These are phyloP conservation scores for Brachystomella parvula DNA, from an alignment of 1,140 invertebrate species.

Conservation along the genomic window DNA sequence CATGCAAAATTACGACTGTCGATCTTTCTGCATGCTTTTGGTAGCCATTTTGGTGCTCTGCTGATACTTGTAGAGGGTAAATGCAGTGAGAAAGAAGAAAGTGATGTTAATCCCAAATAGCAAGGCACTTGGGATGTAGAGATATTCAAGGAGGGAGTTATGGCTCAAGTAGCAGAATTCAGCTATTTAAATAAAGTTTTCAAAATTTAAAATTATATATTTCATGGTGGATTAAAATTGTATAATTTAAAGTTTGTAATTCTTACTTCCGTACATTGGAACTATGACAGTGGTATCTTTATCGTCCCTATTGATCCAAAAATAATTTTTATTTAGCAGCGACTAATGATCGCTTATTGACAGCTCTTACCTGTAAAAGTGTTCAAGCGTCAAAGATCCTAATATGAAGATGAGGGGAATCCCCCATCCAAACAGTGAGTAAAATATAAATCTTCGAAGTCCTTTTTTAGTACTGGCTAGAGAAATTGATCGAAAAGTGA, in stretches of 20 bases:
- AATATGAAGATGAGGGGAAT: constrained; percentile 11
- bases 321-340: background rate
- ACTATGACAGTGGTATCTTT: background rate
- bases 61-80: constrained; percentile 38
- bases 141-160: constrained; percentile 29
- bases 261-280: constrained; percentile 17
- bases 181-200: background rate
- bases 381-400: background rate
- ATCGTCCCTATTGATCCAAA: constrained; percentile 11
- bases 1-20: background rate
- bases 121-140: constrained; percentile 39
- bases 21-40: constrained; percentile 16
- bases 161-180: constrained; percentile 12
- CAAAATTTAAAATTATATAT: background rate
- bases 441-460: background rate
- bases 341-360: background rate
- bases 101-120: constrained; percentile 41
- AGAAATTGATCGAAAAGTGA: constrained; percentile 19
- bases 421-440: constrained; percentile 11
- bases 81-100: constrained; percentile 42
- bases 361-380: background rate
- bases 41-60: constrained; percentile 36
- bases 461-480: background rate
- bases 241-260: background rate
- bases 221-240: background rate